Evolutionary conservation across 2,113 vertebrate genomes (phyloP).

Genomic region (Rhombomys opimus): DNA sequence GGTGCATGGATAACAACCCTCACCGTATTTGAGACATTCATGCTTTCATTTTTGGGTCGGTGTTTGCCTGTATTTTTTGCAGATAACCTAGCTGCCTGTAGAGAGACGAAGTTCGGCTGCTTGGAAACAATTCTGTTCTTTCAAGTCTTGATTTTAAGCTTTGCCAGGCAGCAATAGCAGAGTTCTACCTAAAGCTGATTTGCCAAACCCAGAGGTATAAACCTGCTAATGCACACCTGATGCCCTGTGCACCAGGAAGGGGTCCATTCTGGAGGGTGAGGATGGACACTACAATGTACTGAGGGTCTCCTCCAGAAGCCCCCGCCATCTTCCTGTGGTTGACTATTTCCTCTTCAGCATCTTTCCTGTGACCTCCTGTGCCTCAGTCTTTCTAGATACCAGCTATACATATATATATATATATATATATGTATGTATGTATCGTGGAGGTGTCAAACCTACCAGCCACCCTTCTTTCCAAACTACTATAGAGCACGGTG

Average conservation of each 20-base stretch:
- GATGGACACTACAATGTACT: background rate
- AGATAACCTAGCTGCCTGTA: background rate
- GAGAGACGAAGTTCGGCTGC: background rate
- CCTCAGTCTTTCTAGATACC: background rate
- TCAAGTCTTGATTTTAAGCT: background rate
- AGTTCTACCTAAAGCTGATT: background rate
- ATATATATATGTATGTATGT: too few relatives aligned
- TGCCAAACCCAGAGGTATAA: background rate
- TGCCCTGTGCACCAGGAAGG: background rate
- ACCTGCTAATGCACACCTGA: background rate
- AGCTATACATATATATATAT: too few relatives aligned
- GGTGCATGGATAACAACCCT: background rate
- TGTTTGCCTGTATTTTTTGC: background rate
- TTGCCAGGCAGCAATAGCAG: too few relatives aligned
- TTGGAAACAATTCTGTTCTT: background rate
- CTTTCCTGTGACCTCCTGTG: background rate
- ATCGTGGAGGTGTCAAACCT: too few relatives aligned
- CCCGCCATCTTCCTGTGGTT: background rate
- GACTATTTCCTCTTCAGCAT: background rate
- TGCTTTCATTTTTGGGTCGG: background rate
- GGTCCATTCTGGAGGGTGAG: too few relatives aligned
- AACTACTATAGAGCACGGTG: too few relatives aligned
- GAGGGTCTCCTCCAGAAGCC: too few relatives aligned
- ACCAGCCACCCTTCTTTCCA: background rate
- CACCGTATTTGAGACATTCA: fast-evolving